Evolutionary conservation across 2,113 vertebrate species (phyloP), one percentile per base, ranked within the genome.

Genomic region (Hippocampus barbouri): DNA sequence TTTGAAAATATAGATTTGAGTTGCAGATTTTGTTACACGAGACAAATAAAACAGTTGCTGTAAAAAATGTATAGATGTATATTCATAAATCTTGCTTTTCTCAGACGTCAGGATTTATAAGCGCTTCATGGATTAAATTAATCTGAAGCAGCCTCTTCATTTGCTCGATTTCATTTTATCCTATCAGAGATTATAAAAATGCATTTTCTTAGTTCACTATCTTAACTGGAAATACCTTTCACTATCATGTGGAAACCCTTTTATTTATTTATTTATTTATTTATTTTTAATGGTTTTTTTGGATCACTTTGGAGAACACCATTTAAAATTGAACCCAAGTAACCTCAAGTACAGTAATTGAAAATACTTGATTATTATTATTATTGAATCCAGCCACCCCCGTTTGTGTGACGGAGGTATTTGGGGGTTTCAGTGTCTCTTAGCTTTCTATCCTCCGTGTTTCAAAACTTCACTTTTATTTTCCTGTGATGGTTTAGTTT

Each of bases 401-500:
- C n/a, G 10, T 27, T 66, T 66, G 21, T 21, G 20, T 63, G 18
- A 63, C 1, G 40, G 18, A 21, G 61, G 20, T 40, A 63, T 63
- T 63, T 63, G 21, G 1, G 30, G 63, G 21, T 45, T 43, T 41
- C 14, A 0, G 5, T 60, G 6, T 60, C 51, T 23, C n/a, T 61
- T 8, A 21, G 20, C 12, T 27, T 66, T 61, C 38, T 51, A 54
- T 64, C 57, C 43, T 64, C 21, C 53, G 25, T 23, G 51, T 61
- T 63, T 49, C 21, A 18, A 38, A 38, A 9, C 27, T 18, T 70
- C 70, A 69, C 45, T 75, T 68, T 74, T 61, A 66, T 30, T 60
- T 21, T 20, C 61, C 23, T 1, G 40, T 20, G 51, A 66, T 57
- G 27, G 21, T 51, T 0, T 21, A 69, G 65, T 79, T 78, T 62